Conservation (phyloP, 2,888 invertebrate genomes). For the Agriopis marginaria region DNA sequence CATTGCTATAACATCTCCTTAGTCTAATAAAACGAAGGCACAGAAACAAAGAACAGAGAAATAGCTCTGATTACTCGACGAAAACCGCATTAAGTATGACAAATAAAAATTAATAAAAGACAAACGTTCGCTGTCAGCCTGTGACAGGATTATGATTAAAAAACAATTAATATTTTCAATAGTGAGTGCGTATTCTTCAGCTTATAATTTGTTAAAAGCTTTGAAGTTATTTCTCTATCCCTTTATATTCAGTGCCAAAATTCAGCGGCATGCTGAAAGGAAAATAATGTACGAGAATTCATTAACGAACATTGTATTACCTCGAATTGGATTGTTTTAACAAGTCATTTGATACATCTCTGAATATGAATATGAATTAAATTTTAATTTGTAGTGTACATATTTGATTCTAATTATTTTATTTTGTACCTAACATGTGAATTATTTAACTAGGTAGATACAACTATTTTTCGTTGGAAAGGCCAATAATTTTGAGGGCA, state of each 20-base stretch:
- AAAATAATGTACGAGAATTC: conserved; percentile 57
- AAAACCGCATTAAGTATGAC: too few species aligned
- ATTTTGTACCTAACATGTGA: background rate
- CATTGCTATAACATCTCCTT: conserved; percentile 68
- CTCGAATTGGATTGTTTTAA: conserved; percentile 47
- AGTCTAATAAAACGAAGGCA: conserved; percentile 60
- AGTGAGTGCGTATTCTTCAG: too few species aligned
- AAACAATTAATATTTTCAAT: too few species aligned
- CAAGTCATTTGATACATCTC: conserved; percentile 49
- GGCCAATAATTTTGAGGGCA: background rate
- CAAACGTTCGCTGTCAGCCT: too few species aligned
- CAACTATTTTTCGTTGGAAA: background rate
- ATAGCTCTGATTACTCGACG: background rate
- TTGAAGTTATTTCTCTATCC: background rate
- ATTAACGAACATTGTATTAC: conserved; percentile 57
- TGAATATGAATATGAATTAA: conserved; percentile 17
- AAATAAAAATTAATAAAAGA: too few species aligned
- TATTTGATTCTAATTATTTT: background rate
- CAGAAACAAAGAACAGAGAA: conserved; percentile 51
- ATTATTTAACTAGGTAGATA: background rate
- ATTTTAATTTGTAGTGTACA: conserved; percentile 1
- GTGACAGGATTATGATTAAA: too few species aligned
- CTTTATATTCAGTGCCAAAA: background rate
- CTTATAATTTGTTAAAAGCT: background rate
- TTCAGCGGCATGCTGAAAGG: conserved; percentile 42